A percentile compares a stretch with the other conserved stretches of the same genome.
These are phyloP conservation scores for Calcarius lapponicus DNA, from an alignment of 2,797 vertebrate species.

Conservation along the genomic window DNA sequence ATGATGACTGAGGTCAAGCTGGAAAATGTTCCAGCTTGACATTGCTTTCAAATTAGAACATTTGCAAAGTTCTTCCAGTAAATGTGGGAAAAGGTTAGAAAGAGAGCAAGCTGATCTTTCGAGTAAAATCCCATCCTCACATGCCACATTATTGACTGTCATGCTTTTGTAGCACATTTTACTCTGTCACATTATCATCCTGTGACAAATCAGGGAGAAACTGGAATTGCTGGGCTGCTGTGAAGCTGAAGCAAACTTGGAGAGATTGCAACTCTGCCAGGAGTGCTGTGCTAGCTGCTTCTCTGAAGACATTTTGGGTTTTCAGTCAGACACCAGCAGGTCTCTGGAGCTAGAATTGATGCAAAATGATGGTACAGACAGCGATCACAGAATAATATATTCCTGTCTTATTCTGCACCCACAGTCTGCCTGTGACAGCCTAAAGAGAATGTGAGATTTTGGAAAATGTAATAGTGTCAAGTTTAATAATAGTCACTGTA, in stretches of 20 bases:
- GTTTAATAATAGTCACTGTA: not conserved
- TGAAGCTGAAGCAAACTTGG: not conserved
- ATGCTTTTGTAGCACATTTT: not conserved
- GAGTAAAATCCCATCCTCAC: not conserved
- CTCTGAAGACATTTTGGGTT: not conserved
- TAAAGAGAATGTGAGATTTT: not conserved
- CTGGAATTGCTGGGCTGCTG: not conserved
- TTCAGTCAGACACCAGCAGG: not conserved
- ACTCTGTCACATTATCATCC: not conserved
- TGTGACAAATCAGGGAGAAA: not conserved
- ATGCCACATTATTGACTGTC: not conserved
- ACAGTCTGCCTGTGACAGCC: not conserved
- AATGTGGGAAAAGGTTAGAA: conserved; percentile 11
- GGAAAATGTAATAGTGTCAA: not conserved
- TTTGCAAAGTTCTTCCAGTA: conserved; percentile 35
- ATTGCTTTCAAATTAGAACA: conserved; percentile 42
- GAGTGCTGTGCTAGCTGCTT: not conserved
- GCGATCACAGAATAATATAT: not conserved
- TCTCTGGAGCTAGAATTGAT: not conserved
- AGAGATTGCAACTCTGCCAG: not conserved
- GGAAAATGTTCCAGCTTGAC: conserved; percentile 41
- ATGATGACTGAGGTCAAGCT: conserved; percentile 13
- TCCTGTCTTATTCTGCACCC: not conserved
- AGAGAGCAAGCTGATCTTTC: not conserved
- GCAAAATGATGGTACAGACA: not conserved